These are phyloP conservation scores for Phalacrocorax brasilianus DNA, from an alignment of 2,113 vertebrate species.

Conservation along the genomic window DNA sequence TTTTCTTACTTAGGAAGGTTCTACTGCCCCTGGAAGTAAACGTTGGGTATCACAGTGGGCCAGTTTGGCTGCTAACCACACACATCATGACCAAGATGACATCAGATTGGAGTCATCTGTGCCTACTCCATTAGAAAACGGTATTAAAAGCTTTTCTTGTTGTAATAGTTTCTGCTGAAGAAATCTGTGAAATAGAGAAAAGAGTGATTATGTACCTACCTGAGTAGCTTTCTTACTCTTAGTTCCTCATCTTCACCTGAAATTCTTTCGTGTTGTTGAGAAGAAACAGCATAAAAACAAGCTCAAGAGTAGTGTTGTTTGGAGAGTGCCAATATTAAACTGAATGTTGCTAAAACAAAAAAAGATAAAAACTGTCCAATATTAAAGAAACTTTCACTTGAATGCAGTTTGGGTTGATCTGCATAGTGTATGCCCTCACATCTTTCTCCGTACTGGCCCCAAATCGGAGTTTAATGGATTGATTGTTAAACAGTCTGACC, in stretches of 20 bases:
- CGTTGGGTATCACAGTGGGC: conserved; percentile 98
- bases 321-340: neutral
- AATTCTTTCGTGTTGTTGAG: neutral
- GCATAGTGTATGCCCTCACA: neutral
- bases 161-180: neutral
- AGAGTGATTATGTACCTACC: neutral
- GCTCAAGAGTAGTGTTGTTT: neutral
- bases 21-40: conserved; percentile 82
- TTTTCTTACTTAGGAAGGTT: conserved; percentile 71
- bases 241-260: neutral
- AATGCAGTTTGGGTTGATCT: neutral
- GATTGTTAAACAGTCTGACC: neutral
- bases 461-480: neutral
- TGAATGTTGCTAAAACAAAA: neutral
- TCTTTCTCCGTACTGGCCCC: neutral
- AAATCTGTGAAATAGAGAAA: neutral
- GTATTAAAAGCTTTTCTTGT: conserved; percentile 67
- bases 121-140: conserved; percentile 84
- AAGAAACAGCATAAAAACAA: neutral
- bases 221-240: neutral
- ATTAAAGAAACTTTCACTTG: neutral
- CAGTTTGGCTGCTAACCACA: conserved; percentile 93
- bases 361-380: neutral
- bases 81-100: conserved; percentile 89
- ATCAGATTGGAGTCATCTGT: conserved; percentile 79